Conservation (phyloP, 2,888 invertebrate species). For the Thelaira solivaga region DNA sequence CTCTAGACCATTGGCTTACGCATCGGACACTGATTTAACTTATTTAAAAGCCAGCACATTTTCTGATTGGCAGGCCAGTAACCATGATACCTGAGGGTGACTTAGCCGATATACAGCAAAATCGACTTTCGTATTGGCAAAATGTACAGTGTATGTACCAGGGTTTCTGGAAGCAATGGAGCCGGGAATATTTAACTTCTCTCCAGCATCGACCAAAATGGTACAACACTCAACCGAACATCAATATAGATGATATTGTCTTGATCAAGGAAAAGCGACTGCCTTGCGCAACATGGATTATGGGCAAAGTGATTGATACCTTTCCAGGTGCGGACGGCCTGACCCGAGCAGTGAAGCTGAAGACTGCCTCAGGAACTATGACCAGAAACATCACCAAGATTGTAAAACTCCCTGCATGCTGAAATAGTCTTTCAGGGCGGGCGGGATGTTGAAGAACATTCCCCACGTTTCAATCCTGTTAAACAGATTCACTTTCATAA, state of each 20-base stretch:
- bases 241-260: neutral
- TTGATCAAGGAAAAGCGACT: neutral
- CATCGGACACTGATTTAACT: constrained; percentile 40
- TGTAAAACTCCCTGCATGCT: too few relatives aligned
- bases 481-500: too few relatives aligned
- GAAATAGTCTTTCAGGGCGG: too few relatives aligned
- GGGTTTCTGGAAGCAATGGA: too few relatives aligned
- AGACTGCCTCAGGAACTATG: too few relatives aligned
- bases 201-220: constrained; percentile 7
- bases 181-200: neutral
- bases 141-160: neutral
- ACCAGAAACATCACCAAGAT: neutral
- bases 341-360: neutral
- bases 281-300: neutral
- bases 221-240: neutral
- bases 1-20: constrained; percentile 15
- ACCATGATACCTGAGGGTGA: constrained; percentile 45
- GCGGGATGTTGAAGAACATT: too few relatives aligned
- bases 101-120: neutral
- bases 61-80: constrained; percentile 49
- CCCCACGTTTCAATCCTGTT: too few relatives aligned
- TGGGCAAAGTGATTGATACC: neutral
- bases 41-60: constrained; percentile 48
- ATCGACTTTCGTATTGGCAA: neutral
- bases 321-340: neutral